phyloP scores from a whole-genome alignment of 2,888 invertebrate species.

The Stegana nigrithorax region DNA sequence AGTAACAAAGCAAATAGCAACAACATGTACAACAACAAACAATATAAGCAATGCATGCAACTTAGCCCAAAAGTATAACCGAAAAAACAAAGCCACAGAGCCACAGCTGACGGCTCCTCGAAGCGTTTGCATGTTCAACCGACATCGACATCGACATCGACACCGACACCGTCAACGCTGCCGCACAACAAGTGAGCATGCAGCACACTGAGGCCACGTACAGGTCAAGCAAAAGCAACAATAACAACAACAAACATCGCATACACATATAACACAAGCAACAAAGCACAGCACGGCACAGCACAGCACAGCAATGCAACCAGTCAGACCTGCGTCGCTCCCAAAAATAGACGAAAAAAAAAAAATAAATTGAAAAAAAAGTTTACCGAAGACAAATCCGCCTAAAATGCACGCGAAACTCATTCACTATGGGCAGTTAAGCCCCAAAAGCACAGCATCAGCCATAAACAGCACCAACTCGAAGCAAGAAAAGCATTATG shows the following conservation, averaged over 20 bases:
- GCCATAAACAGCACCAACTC: conserved; percentile 30
- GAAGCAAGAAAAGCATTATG: conserved; percentile 55
- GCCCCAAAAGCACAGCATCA: conserved; percentile 27
- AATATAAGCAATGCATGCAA: conserved; percentile 12
- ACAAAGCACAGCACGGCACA: conserved; percentile 34
- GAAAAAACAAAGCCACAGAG: conserved; percentile 35
- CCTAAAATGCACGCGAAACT: conserved; percentile 38
- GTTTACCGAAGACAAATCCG: conserved; percentile 11
- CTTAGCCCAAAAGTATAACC: conserved; percentile 30
- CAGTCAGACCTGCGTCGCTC: conserved; percentile 61
- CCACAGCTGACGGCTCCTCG: conserved; percentile 15
- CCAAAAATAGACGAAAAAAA: conserved; percentile 54
- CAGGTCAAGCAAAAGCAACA: conserved; percentile 54
- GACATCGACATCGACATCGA: no score
- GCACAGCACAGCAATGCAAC: conserved; percentile 39
- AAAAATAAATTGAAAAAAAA: conserved; percentile 7
- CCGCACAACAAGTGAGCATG: conserved; percentile 41
- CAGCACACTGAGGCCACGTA: conserved; percentile 58
- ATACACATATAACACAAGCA: conserved; percentile 27
- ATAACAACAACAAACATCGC: conserved; percentile 35
- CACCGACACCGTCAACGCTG: conserved; percentile 46
- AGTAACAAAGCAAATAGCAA: conserved; percentile 36
- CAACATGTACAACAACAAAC: conserved; percentile 23
- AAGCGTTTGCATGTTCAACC: conserved; percentile 34
- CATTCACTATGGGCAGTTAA: no score